Evolutionary conservation across 2,797 vertebrate species (phyloP).

Genomic region (Clarias platycephalus): DNA sequence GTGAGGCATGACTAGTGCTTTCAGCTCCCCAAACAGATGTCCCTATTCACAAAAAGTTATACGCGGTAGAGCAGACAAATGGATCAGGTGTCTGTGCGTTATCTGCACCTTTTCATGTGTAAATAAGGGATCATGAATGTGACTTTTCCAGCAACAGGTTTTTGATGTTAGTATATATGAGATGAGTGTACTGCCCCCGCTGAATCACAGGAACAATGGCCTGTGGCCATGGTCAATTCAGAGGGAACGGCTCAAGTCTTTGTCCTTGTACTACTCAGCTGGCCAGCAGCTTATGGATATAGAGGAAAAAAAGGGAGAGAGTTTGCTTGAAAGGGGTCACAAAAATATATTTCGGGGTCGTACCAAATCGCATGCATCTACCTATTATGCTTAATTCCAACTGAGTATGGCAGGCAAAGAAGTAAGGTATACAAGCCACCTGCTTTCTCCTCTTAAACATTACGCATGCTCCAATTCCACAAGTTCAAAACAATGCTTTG

Average conservation of each 20-base stretch:
- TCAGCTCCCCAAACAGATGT: conserved; percentile 45
- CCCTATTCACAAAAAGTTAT: conserved; percentile 44
- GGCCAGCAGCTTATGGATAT: conserved; percentile 48
- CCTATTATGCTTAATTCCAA: conserved; percentile 59
- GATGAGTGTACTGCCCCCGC: conserved; percentile 46
- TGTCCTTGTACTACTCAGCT: conserved; percentile 50
- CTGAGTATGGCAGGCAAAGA: conserved; percentile 37
- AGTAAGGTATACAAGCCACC: conserved; percentile 60
- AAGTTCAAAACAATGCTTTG: not conserved
- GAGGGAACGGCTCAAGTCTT: conserved; percentile 46
- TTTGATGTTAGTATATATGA: conserved; percentile 54
- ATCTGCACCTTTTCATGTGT: conserved; percentile 58
- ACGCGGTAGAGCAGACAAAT: conserved; percentile 36
- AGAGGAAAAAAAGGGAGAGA: conserved; percentile 27
- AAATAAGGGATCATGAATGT: conserved; percentile 56
- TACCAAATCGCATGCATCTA: conserved; percentile 53
- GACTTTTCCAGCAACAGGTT: conserved; percentile 54
- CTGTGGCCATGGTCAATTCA: conserved; percentile 51
- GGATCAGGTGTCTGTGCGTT: conserved; percentile 53
- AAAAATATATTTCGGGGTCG: conserved; percentile 40
- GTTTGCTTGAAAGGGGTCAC: conserved; percentile 26
- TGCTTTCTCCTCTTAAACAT: conserved; percentile 54
- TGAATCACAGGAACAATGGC: conserved; percentile 41
- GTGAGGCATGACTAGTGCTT: conserved; percentile 7
- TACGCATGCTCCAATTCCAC: conserved; percentile 7